Conservation (phyloP, 2,113 vertebrate species). For the Festucalex cinctus region DNA sequence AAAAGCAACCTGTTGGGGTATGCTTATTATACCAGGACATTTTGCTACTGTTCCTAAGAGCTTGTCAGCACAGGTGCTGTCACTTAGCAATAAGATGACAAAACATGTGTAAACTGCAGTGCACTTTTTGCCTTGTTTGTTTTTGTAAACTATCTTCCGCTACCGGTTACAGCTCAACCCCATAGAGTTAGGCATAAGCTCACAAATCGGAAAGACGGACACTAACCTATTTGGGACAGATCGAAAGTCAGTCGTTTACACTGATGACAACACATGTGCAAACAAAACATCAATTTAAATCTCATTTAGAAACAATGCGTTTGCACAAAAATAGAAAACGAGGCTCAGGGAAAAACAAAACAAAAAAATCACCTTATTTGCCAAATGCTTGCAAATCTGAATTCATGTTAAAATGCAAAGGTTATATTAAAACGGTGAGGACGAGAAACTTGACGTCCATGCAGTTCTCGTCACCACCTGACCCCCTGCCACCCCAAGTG, state of each 20-base stretch:
- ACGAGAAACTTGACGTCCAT: no score
- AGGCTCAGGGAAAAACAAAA: no score
- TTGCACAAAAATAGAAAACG: slow-evolving; percentile 26
- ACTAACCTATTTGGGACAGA: slow-evolving; percentile 3
- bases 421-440: no score
- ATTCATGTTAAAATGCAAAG: no score
- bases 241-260: slow-evolving; percentile 26
- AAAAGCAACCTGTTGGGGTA: no score
- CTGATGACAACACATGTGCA: slow-evolving; percentile 11
- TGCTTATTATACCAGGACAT: no score
- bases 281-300: slow-evolving; percentile 28
- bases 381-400: slow-evolving; percentile 9
- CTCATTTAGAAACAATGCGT: slow-evolving; percentile 38
- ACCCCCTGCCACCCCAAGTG: not conserved
- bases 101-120: slow-evolving; percentile 50
- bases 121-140: slow-evolving; percentile 38
- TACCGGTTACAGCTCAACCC: slow-evolving; percentile 2
- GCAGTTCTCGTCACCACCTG: no score
- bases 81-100: slow-evolving; percentile 63
- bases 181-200: slow-evolving; percentile 5
- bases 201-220: slow-evolving; percentile 6
- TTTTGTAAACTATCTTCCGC: slow-evolving; percentile 5
- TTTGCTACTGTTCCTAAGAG: slow-evolving; percentile 46
- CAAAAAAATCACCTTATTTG: slow-evolving; percentile 34
- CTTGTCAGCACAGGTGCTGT: slow-evolving; percentile 55